These are phyloP conservation scores for Hirtodrosophila alboralis DNA, from an alignment of 2,888 invertebrate genomes.

Conservation along the genomic window DNA sequence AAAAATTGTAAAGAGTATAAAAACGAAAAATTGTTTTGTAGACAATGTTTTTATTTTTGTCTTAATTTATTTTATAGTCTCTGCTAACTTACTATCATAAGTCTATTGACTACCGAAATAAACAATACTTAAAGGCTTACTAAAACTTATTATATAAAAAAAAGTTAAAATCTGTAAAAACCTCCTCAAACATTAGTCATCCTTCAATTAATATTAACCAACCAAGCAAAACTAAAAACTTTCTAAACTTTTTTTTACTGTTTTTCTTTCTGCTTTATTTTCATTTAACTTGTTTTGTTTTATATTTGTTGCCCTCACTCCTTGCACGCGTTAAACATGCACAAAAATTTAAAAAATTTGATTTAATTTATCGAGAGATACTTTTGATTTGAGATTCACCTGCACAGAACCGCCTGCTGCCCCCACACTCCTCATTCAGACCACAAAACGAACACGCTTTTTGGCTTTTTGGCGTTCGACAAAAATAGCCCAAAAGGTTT, in stretches of 20 bases:
- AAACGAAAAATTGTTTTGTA: too few relatives aligned
- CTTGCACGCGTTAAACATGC: slow-evolving; percentile 70
- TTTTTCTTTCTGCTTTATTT: too few relatives aligned
- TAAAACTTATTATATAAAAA: too few relatives aligned
- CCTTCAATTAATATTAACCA: not conserved
- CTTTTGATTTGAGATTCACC: slow-evolving; percentile 52
- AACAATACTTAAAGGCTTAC: too few relatives aligned
- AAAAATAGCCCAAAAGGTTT: slow-evolving; percentile 39
- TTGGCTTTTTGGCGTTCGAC: slow-evolving; percentile 46
- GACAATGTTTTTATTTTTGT: too few relatives aligned
- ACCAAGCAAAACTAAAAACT: not conserved
- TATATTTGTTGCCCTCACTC: slow-evolving; percentile 38
- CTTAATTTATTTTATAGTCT: too few relatives aligned
- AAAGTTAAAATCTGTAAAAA: too few relatives aligned
- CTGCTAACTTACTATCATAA: too few relatives aligned
- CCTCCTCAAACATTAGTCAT: too few relatives aligned
- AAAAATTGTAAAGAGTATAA: too few relatives aligned
- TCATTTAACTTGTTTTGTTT: too few relatives aligned
- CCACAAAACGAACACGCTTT: slow-evolving; percentile 39
- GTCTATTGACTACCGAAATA: too few relatives aligned
- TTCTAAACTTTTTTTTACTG: not conserved
- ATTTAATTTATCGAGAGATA: slow-evolving; percentile 70
- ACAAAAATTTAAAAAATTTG: slow-evolving; percentile 69
- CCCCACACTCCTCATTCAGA: not conserved
- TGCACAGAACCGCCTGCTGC: slow-evolving; percentile 14